Evolutionary conservation across 2,797 vertebrate species (phyloP), one percentile per base, ranked within the genome.

Genomic region (Triplophysa yarkandensis): DNA sequence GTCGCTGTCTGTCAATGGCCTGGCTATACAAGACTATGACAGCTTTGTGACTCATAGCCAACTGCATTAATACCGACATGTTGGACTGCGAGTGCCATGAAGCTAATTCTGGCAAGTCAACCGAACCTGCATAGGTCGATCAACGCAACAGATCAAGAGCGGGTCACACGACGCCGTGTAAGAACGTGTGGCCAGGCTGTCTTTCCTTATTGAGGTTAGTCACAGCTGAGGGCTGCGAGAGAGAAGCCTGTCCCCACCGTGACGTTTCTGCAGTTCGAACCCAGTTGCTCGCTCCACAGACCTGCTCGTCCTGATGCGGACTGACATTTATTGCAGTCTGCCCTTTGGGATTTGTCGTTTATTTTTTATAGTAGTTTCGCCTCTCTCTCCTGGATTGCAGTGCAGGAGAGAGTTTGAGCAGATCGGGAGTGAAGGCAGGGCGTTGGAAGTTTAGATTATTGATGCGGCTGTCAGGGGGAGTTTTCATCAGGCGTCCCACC

Each of bases 401-500:
- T 72, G 54, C 43, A 78, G 76, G 44, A 55, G 73, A 34, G 71
- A 75, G 48, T 80, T 78, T 82, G 80, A 85, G 78, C 78, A 80
- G 81, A 83, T 85, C 76, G 23, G 78, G 81, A 82, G 75, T 76
- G 81, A 80, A 82, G 77, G 82, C 74, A 65, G 75, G 68, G 81
- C 76, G 63, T 82, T 73, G 85, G 83, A 84, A 19, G 85, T 91
- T 88, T 91, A 81, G 88, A 92, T 92, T 91, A 92, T 92, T 92
- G 86, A 92, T 91, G 79, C 71, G 84, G 78, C 82, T 92, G 92
- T 91, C 89, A 81, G 85, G 80, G 83, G 84, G 83, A 83, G 80
- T 92, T 87, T 88, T 81, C 83, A 11, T 92, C 88, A 91, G 74
- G 79, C 81, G 17, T 84, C 68, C 54, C 46, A 50, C 71, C 57